Evolutionary conservation across 2,797 vertebrate genomes (phyloP).

Genomic region (Ctenopoma multispine): DNA sequence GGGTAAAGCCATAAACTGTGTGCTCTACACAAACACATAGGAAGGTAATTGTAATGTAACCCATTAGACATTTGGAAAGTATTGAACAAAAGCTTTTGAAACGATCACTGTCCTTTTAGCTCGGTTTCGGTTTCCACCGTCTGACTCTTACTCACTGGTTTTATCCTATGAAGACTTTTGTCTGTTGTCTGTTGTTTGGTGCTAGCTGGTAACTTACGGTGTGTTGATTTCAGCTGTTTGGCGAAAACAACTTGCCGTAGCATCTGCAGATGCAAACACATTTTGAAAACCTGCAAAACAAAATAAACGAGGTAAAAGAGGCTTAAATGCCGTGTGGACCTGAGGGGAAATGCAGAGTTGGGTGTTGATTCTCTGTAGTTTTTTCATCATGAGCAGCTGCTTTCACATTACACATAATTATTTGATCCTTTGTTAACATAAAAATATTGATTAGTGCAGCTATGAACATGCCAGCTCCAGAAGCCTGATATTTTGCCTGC

Average conservation of each 20-base stretch:
- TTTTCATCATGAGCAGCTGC: conserved; percentile 30
- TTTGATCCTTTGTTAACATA: conserved; percentile 46
- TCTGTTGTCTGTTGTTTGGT: not conserved
- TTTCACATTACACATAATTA: conserved; percentile 16
- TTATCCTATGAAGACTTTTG: not conserved
- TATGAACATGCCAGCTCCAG: conserved; percentile 19
- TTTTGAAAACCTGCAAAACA: not conserved
- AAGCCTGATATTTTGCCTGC: conserved; percentile 37
- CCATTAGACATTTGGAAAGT: too few relatives aligned
- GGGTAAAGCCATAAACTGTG: not conserved
- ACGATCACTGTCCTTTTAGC: not conserved
- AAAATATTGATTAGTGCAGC: conserved; percentile 55
- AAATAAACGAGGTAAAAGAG: conserved; percentile 26
- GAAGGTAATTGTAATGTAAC: too few relatives aligned
- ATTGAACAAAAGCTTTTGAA: not conserved
- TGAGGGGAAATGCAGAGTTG: not conserved
- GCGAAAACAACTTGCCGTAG: not conserved
- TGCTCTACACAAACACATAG: conserved; percentile 8
- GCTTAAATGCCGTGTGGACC: not conserved
- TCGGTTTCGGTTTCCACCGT: not conserved
- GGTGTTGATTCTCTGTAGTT: not conserved
- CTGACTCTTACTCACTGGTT: not conserved
- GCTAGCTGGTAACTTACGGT: not conserved
- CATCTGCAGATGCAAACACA: not conserved
- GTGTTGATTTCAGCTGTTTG: not conserved